Percentiles rank a stretch among this genome's conserved stretches.
Evolutionary conservation across 2,888 invertebrate species (phyloP).

Genomic region (Bimastos eiseni): DNA sequence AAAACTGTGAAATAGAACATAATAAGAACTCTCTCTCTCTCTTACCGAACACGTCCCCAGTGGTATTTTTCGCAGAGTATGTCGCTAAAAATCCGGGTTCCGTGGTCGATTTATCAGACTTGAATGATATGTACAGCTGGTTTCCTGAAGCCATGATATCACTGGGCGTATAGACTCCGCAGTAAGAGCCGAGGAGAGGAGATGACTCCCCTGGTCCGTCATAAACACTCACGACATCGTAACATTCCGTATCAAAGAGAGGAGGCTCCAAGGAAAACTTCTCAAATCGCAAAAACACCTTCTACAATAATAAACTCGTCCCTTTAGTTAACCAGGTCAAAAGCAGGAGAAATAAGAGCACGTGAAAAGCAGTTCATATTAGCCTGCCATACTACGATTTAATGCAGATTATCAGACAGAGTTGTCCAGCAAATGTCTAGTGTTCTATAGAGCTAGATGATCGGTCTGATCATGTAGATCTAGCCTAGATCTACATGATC

Average conservation of each 20-base stretch:
- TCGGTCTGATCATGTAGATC: too few species aligned
- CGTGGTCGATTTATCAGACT: slow-evolving; percentile 32
- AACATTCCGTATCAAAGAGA: slow-evolving; percentile 31
- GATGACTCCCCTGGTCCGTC: slow-evolving; percentile 25
- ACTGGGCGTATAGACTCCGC: slow-evolving; percentile 30
- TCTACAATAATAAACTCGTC: slow-evolving; percentile 23
- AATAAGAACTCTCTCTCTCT: not conserved
- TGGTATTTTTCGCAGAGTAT: slow-evolving; percentile 6
- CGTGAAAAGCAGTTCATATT: too few species aligned
- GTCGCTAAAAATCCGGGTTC: slow-evolving; percentile 28
- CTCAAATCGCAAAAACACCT: slow-evolving; percentile 29
- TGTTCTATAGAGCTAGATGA: too few species aligned
- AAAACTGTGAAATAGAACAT: not conserved
- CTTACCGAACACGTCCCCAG: not conserved
- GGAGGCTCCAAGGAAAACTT: slow-evolving; percentile 34
- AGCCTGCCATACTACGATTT: too few species aligned
- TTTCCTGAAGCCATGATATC: slow-evolving; percentile 35
- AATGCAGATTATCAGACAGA: too few species aligned
- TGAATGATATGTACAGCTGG: slow-evolving; percentile 36
- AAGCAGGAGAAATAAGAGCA: too few species aligned
- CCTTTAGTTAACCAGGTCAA: not conserved
- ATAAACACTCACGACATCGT: slow-evolving; percentile 31
- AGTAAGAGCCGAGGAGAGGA: slow-evolving; percentile 27
- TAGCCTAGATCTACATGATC: too few species aligned
- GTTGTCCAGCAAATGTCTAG: too few species aligned